Base-by-base conservation (phyloP, 2,888 invertebrate species). In the Zootermopsis nevadensis region DNA sequence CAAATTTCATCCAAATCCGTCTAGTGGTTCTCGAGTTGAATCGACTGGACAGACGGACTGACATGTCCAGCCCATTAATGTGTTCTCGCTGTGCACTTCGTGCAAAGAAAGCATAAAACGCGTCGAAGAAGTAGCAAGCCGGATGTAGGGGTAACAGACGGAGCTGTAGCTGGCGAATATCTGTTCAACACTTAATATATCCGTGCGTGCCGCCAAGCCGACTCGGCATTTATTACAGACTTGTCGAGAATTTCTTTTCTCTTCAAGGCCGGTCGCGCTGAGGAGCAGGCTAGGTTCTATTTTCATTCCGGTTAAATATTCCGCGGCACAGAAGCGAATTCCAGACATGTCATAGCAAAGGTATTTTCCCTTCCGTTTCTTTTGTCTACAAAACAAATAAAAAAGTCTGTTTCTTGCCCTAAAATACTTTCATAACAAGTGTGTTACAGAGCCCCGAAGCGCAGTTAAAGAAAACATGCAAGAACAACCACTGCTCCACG, bases 271-370 rank as follows among this genome's bases (percentile, higher is more conserved):
- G 27, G 60, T 27, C 60, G n/a, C 6, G 4, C n/a, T 60, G 60
- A n/a, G n/a, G n/a, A 15, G 27, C 60, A n/a, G 27, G 60, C 60
- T 27, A 60, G 60, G n/a, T n/a, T 24, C 60, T 60, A 60, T 60
- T 60, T 60, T 60, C 27, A 60, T 60, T 60, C 60, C 27, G 60
- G 60, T 60, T 27, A 60, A 60, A 60, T 60, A 60, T 60, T n/a
- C 60, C n/a, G 27, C 4, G 60, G 60, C 60, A 27, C 12, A 12
- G 48, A 15, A 19, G 15, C 60, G 27, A 60, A 60, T 60, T 60
- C 60, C 60, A 60, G 8, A 27, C 27, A 60, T 60, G 2, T 60
- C 60, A 60, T 15, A 60, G 60, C 2, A n/a, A 27, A 60, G 60
- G n/a, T 4, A 60, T 60, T 60, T n/a, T 60, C 0, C 60, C 3